phyloP scores from a whole-genome alignment of 2,888 invertebrate species.

The Adelognathus sp. region DNA sequence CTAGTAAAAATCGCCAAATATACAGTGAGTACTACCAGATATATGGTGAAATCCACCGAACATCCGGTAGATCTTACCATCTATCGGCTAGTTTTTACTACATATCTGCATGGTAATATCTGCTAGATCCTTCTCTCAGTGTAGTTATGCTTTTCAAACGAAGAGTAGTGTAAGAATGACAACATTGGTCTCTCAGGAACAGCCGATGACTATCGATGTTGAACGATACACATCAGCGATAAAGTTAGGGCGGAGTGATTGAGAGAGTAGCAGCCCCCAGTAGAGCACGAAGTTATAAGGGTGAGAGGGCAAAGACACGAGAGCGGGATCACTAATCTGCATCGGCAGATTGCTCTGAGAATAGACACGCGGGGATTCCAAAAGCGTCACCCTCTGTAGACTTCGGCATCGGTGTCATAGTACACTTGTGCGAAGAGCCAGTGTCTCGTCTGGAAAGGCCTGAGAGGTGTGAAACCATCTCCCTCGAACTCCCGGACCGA shows the following conservation, averaged over 20 bases:
- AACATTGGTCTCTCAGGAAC: background rate
- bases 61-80: too few relatives aligned
- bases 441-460: slow-evolving; percentile 51
- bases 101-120: too few relatives aligned
- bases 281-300: slow-evolving; percentile 47
- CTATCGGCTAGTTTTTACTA: too few relatives aligned
- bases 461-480: slow-evolving; percentile 16
- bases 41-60: too few relatives aligned
- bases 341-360: slow-evolving; percentile 81
- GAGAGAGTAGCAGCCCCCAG: slow-evolving; percentile 25
- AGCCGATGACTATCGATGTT: slow-evolving; percentile 27
- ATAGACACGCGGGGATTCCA: slow-evolving; percentile 77
- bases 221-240: slow-evolving; percentile 43
- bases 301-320: slow-evolving; percentile 42
- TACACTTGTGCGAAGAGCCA: slow-evolving; percentile 17
- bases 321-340: slow-evolving; percentile 76
- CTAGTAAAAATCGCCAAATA: too few relatives aligned
- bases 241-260: slow-evolving; percentile 12
- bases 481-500: slow-evolving; percentile 23
- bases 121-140: too few relatives aligned
- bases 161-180: background rate
- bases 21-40: too few relatives aligned
- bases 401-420: slow-evolving; percentile 18
- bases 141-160: too few relatives aligned
- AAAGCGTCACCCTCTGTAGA: slow-evolving; percentile 37